Base-by-base conservation (phyloP, 1,140 invertebrate genomes). In the Augochlora pura region DNA sequence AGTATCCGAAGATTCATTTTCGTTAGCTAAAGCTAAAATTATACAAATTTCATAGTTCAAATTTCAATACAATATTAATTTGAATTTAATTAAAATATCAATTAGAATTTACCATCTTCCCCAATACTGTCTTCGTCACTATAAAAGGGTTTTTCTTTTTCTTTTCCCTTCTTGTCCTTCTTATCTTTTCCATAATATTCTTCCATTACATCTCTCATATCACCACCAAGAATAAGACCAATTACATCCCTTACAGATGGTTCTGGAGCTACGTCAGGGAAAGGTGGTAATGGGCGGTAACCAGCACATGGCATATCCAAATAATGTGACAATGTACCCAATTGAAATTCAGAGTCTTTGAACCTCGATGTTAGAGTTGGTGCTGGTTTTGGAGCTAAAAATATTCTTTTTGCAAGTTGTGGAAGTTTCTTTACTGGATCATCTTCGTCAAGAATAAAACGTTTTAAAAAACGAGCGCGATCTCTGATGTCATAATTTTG, bases 401-500 rank as follows among this genome's bases (percentile, higher is more conserved):
- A 98, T 83, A 99, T 97, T 84, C 96, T 95, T 82, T 96, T 96
- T 0, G 97, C 96, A 91, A 97, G 94, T 76, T 95, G 94, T 0
- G 95, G 91, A 7, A 99, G 91, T 72, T 95, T 87, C 87, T 93
- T 90, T 83, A 79, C 75, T 0, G 75, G 9, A 32, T 79, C 88
- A 74, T 91, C 90, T 77, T 94, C 91, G 16, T 96, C 95, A 87
- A 97, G 95, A 6, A 98, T 95, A 84, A 99, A 96, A 46, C 96
- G 96, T 32, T 96, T 95, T 23, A 99, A 93, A 87, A 99, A 96
- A 27, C 99, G 93, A 4, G 97, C 97, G 2, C 98, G 94, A 93
- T 99, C 99, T 57, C 99, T 94, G 59, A 99, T 98, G 93, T 99
- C 99, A 90, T 99, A 99, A 92, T 98, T 99, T 69, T 97, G 96